Conservation (phyloP, 2,797 vertebrate genomes). For the Chromobotia macracanthus region DNA sequence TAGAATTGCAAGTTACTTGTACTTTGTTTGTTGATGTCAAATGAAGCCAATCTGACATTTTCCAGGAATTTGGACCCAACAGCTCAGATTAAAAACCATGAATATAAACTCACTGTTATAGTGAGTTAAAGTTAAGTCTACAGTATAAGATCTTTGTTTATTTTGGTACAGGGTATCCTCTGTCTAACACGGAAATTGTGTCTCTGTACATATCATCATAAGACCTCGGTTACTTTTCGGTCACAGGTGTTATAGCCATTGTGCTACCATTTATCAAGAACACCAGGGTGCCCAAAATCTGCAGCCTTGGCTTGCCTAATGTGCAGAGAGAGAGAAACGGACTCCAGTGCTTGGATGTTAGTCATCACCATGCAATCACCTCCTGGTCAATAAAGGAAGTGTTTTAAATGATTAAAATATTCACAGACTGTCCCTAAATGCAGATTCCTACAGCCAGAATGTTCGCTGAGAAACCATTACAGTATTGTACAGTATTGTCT, state of each 20-base stretch:
- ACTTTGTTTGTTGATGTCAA: too few relatives aligned
- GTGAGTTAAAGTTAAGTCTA: too few relatives aligned
- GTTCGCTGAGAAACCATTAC: not conserved
- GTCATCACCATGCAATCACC: slow-evolving; percentile 1
- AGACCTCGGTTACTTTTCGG: too few relatives aligned
- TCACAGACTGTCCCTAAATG: not conserved
- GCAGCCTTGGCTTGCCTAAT: not conserved
- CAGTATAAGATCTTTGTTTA: too few relatives aligned
- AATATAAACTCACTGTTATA: too few relatives aligned
- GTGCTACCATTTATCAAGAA: not conserved
- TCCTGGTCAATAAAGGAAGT: not conserved
- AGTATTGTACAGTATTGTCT: not conserved
- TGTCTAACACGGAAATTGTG: not conserved
- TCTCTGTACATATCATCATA: not conserved
- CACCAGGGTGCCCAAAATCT: not conserved
- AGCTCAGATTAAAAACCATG: too few relatives aligned
- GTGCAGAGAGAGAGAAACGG: not conserved
- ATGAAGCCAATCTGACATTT: too few relatives aligned
- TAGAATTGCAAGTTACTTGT: too few relatives aligned
- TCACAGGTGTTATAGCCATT: not conserved
- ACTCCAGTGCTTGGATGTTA: not conserved
- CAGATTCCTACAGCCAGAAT: too few relatives aligned
- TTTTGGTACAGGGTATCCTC: not conserved
- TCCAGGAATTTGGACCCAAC: too few relatives aligned
- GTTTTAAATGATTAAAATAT: not conserved